phyloP scores from a whole-genome alignment of 2,113 vertebrate genomes.

The Melospiza melodia region DNA sequence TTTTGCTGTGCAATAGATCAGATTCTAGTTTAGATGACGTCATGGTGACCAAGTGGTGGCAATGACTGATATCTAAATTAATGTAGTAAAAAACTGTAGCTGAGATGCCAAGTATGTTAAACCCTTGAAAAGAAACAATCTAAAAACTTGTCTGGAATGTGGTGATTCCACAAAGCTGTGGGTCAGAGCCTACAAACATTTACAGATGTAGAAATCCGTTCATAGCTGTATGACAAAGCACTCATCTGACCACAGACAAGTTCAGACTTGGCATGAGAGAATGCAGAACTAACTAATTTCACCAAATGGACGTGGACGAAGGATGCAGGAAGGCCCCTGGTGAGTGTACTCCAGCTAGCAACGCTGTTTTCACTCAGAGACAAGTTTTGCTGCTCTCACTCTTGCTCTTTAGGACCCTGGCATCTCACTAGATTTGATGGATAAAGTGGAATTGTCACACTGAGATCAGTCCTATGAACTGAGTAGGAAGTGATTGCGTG shows the following conservation, averaged over 20 bases:
- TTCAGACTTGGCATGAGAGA: background rate
- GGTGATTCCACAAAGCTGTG: background rate
- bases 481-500: background rate
- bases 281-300: background rate
- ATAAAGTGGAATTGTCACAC: background rate
- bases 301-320: background rate
- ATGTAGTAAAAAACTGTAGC: background rate
- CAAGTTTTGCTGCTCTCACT: background rate
- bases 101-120: background rate
- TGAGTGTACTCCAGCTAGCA: background rate
- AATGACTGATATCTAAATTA: background rate
- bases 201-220: background rate
- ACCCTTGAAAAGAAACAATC: background rate
- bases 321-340: background rate
- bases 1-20: background rate
- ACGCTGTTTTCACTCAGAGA: background rate
- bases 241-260: background rate
- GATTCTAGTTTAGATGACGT: background rate
- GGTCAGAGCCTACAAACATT: background rate
- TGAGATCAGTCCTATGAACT: background rate
- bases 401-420: background rate
- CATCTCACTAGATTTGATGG: background rate
- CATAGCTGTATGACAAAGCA: background rate
- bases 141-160: slow-evolving; percentile 2
- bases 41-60: background rate